Evolutionary conservation across 23 tunicate species (phyloP), one percentile per base, ranked within the genome.

Genomic region (Halocynthia aurantium): DNA sequence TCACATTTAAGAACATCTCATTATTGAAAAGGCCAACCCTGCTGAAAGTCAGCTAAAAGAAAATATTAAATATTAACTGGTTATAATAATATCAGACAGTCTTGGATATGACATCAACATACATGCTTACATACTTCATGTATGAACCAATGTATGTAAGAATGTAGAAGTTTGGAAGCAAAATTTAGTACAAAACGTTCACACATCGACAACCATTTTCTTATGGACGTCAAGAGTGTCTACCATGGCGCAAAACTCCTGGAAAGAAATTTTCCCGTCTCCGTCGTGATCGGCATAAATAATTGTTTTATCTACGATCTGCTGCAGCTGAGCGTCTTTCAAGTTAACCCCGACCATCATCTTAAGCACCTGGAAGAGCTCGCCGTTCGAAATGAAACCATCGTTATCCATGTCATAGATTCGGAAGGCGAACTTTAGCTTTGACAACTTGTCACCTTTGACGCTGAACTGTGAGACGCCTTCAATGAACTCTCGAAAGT

Each of bases 311-410:
- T 94, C 99, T 56, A 94, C 99, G 72, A 94, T 94, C 75, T 94
- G 99, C 67, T 94, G 99, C 74, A 94, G 76, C 68, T 94, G 99
- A 6, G 91, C 54, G 51, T 94, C 99, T 63, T 94, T 94, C 69
- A 94, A 78, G 81, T 94, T 94, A 51, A 57, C 89, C 52, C 98
- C 98, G 44, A 94, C 98, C 98, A 94, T 94, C 98, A 94, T 94
- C 61, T 94, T 94, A 5, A 94, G 83, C 8, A 94, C 98, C 81
- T 94, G 98, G 70, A 88, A 94, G 11, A 94, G 89, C 75, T 94
- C 98, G 6, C 98, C 98, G 69, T 94, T 94, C 15, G 98, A 94
- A 6, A 94, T 94, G 70, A 80, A 94, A n/a, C 98, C 98, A 77
- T 94, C 98, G 52, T 94, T 88, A 79, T 94, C 99, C 76, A 94